Evolutionary conservation across 2,113 vertebrate species (phyloP), one percentile per base, ranked within the genome.

Genomic region (Fregata magnificens): DNA sequence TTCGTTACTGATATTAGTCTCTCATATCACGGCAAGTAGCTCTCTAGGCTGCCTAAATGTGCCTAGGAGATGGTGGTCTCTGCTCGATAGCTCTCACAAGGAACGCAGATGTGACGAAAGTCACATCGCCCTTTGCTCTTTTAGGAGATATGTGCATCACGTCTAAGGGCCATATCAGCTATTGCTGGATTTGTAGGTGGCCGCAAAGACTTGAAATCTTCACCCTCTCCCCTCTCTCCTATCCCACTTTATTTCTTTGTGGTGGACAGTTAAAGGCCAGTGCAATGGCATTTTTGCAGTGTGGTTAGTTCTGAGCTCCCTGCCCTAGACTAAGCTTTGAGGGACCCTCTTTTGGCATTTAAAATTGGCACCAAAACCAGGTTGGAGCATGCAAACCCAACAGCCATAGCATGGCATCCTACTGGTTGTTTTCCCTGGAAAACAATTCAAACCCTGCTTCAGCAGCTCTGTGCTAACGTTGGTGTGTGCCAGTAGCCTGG

Each of bases 161-260:
- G 0, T n/a, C 55, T 28, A 0, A 7, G 52, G 32, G 15, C 21
- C 38, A 9, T 20, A 7, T 5, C 52, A 85, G 70, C 16, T 77
- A 2, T 6, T 36, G 16, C 36, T 82, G 81, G 40, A 42, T 42
- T 85, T 34, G 32, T 19, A 79, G 62, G 56, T 18, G 22, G 47
- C 28, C 2, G 2, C 21, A 49, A 40, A 66, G 59, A n/a, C 19
- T 52, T 77, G 50, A 18, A 61, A 0, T 59, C 62, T 55, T 80
- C 56, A 29, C 20, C 22, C 9, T 45, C 40, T 66, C 17, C 34
- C 31, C 21, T 31, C 20, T 77, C 29, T 52, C 45, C 28, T 36
- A 24, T 36, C 45, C 55, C 71, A 31, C 10, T 62, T 53, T 13
- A 32, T 58, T 83, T 78, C n/a, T 45, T 29, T 13, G 2, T 50